Conservation (phyloP, 2,888 invertebrate genomes). For the Drosophila lacicola region DNA sequence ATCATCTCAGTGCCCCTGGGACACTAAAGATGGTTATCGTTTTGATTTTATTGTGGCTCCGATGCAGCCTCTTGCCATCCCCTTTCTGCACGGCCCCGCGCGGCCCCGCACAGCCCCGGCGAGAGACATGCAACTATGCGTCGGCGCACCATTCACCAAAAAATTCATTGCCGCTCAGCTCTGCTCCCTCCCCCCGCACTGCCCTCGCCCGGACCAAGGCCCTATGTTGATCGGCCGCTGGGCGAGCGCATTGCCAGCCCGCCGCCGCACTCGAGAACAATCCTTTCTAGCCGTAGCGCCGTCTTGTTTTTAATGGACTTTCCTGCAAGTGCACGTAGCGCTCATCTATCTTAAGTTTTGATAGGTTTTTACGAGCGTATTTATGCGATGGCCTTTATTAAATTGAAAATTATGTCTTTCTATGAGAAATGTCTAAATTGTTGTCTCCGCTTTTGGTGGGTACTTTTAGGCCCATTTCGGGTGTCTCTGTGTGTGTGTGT, state of each 20-base stretch:
- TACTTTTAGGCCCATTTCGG: constrained; percentile 3
- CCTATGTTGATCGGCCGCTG: background rate
- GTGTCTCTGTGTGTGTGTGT: background rate
- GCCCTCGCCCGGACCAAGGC: no score
- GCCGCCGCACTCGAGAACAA: constrained; percentile 21
- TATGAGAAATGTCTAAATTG: constrained; percentile 76
- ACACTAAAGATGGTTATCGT: constrained; percentile 69
- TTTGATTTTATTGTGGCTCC: constrained; percentile 70
- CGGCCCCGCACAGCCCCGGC: constrained; percentile 18
- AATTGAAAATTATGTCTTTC: constrained; percentile 80
- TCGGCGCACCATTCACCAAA: constrained; percentile 58
- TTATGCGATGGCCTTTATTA: constrained; percentile 73
- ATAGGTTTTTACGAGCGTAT: constrained; percentile 70
- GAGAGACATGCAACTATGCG: constrained; percentile 68
- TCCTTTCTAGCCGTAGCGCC: constrained; percentile 40
- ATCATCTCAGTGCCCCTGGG: constrained; percentile 58
- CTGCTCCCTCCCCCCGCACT: constrained; percentile 2
- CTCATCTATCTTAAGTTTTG: constrained; percentile 75
- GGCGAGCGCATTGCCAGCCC: background rate
- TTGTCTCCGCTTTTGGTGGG: constrained; percentile 9
- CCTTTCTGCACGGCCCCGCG: constrained; percentile 10
- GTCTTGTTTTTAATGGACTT: constrained; percentile 49
- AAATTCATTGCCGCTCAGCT: constrained; percentile 21
- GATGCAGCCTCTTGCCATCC: constrained; percentile 49
- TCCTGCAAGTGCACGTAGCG: constrained; percentile 71